Evolutionary conservation across 2,888 invertebrate genomes (phyloP), one percentile per base, ranked within the genome.

Genomic region (Patella caerulea): DNA sequence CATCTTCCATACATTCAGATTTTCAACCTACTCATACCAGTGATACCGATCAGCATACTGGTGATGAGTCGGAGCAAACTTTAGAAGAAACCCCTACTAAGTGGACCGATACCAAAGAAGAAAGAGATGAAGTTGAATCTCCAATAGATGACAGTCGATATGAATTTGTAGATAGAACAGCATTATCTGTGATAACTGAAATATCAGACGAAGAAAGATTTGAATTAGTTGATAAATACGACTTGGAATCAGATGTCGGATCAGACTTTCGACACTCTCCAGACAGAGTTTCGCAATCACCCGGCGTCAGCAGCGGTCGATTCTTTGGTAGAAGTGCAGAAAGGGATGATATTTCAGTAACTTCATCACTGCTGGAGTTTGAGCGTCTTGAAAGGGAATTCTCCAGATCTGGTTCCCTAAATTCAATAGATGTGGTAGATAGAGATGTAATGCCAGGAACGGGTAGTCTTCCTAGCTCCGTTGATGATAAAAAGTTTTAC

Each of bases 311-410:
- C 92, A 96, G 73, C 95, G 87, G 85, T 88, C 95, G 95, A 88
- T 96, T 95, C 91, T 95, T 96, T 87, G 94, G 95, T 4, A 94
- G 94, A 87, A 94, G 94, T 84, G 94, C 95, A n/a, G 97, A 98
- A 85, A 96, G 96, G 89, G 98, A 98, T 90, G 97, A 97, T 90
- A 94, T 97, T 70, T 98, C 98, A 0, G 95, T 98, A 91, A 96
- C 95, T 83, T 98, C 98, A 9, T 93, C 91, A 12, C 83, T 98
- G 79, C 97, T 97, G 92, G 98, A 98, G 91, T 98, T 98, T 93
- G 98, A 98, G 93, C 95, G 95, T 82, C 92, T 98, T 17, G 98
- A 98, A 92, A 94, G 94, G 85, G 96, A 96, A 1, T 94, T 98
- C 15, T 83, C 81, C 71, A 85, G 86, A 19, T 86, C 86, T 17